Evolutionary conservation across 37 sponge, comb jelly and placozoan species (phyloP).

Genomic region (Oscarella lobularis): DNA sequence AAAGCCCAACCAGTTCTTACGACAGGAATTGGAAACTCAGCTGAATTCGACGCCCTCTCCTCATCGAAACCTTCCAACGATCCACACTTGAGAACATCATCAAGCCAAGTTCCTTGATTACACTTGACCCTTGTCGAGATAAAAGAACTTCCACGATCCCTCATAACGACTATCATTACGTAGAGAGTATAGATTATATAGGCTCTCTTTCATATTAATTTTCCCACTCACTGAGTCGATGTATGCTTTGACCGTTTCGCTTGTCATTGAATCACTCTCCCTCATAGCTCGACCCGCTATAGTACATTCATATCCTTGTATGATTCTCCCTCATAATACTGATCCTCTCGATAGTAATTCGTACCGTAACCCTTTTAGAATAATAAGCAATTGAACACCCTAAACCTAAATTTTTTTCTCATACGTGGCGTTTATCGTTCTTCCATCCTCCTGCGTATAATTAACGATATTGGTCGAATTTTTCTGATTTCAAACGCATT

Average conservation of each 20-base stretch:
- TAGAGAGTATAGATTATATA: neutral
- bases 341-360: constrained; percentile 47
- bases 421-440: constrained; percentile 84
- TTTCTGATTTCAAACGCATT: constrained; percentile 6
- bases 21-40: constrained; percentile 76
- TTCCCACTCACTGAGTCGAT: constrained; percentile 39
- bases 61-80: constrained; percentile 61
- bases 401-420: too few species aligned
- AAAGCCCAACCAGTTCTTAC: constrained; percentile 38
- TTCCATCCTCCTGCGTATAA: constrained; percentile 96
- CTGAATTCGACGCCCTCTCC: constrained; percentile 53
- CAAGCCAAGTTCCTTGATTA: constrained; percentile 76
- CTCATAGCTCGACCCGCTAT: constrained; percentile 80
- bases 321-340: constrained; percentile 99
- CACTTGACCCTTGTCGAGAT: constrained; percentile 80
- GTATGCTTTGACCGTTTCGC: constrained; percentile 60
- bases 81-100: constrained; percentile 82
- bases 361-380: constrained; percentile 82
- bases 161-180: neutral
- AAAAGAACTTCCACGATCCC: constrained; percentile 36
- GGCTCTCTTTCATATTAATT: neutral
- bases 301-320: constrained; percentile 79
- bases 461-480: constrained; percentile 20
- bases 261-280: constrained; percentile 87
- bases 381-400: neutral